Evolutionary conservation across 2,797 vertebrate species (phyloP).

Genomic region (Triplophysa yarkandensis): DNA sequence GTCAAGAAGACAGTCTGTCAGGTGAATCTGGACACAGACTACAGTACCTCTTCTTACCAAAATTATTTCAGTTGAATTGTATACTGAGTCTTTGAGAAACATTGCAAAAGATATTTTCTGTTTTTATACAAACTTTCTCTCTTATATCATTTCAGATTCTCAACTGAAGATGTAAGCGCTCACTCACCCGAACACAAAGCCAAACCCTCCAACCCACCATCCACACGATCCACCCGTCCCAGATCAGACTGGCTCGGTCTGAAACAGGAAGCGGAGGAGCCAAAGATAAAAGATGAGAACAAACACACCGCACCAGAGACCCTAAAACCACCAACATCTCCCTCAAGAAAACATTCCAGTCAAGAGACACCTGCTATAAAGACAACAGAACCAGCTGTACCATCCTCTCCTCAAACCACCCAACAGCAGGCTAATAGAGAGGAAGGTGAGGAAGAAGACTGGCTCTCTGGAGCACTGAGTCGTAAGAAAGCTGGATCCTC

Average conservation of each 20-base stretch:
- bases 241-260: slow-evolving; percentile 85
- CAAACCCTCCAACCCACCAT: slow-evolving; percentile 56
- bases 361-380: slow-evolving; percentile 54
- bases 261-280: slow-evolving; percentile 65
- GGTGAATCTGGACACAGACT: slow-evolving; percentile 66
- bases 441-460: slow-evolving; percentile 69
- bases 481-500: slow-evolving; percentile 71
- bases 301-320: slow-evolving; percentile 41
- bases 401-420: slow-evolving; percentile 43
- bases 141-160: slow-evolving; percentile 74
- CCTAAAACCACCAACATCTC: slow-evolving; percentile 53
- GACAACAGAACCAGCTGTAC: neutral
- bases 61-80: too few species aligned
- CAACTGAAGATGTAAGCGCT: slow-evolving; percentile 72
- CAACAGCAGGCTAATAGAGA: slow-evolving; percentile 41
- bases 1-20: slow-evolving; percentile 79
- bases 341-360: slow-evolving; percentile 46
- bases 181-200: slow-evolving; percentile 70
- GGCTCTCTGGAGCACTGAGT: slow-evolving; percentile 77
- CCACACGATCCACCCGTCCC: slow-evolving; percentile 43
- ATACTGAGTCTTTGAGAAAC: too few species aligned
- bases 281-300: slow-evolving; percentile 50
- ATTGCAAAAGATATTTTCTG: too few species aligned
- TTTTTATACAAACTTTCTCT: too few species aligned
- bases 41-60: neutral